Percentiles rank a stretch among this genome's conserved stretches.
phyloP scores from a whole-genome alignment of 2,888 invertebrate genomes.

The Dynastes maya region DNA sequence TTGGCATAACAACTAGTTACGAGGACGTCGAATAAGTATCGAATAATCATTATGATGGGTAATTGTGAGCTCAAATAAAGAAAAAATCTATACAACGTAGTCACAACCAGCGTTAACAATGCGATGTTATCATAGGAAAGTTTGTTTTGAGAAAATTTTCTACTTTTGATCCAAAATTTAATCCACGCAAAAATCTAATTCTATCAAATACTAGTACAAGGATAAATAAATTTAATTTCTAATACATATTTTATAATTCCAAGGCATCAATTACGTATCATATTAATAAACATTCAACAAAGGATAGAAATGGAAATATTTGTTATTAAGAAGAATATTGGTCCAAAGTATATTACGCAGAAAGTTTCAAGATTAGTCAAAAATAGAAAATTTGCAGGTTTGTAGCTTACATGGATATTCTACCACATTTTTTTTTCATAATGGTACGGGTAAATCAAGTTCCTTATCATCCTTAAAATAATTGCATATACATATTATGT shows the following conservation, averaged over 20 bases:
- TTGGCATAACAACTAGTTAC: conserved; percentile 19
- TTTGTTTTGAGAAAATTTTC: conserved; percentile 3
- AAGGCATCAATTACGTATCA: neutral
- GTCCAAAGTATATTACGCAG: neutral
- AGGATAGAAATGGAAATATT: neutral
- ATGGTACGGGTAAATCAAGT: no score
- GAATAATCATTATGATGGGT: neutral
- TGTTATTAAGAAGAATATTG: neutral
- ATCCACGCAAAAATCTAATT: neutral
- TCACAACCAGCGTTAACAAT: conserved; percentile 26
- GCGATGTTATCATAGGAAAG: neutral
- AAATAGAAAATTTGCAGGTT: conserved; percentile 7
- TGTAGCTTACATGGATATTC: neutral
- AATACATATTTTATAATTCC: neutral
- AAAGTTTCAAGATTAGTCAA: neutral
- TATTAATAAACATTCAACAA: neutral
- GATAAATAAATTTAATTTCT: conserved; percentile 5
- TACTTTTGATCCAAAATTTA: conserved; percentile 19
- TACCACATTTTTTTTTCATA: neutral
- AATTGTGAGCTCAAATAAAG: conserved; percentile 7
- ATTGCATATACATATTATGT: no score
- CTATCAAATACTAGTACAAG: neutral
- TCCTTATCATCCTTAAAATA: no score
- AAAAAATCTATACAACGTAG: conserved; percentile 20
- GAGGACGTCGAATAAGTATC: neutral